Evolutionary conservation across 1,140 invertebrate genomes (phyloP).

Genomic region (Mylabris phalerata): DNA sequence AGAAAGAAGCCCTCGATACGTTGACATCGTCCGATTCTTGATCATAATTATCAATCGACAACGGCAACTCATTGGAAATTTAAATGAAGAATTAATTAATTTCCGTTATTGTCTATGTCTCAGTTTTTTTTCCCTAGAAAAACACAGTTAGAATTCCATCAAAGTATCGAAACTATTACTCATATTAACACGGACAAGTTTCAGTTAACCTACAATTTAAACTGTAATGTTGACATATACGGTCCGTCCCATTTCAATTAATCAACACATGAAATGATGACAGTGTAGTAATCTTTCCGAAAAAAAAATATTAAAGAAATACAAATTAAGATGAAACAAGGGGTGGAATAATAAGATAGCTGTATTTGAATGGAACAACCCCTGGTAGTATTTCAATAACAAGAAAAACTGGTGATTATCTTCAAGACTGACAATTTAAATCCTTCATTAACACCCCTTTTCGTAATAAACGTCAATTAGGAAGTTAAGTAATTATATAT

Average conservation of each 20-base stretch:
- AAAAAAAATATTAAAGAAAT: background rate
- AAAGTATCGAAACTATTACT: too few relatives aligned
- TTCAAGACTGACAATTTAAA: slow-evolving; percentile 28
- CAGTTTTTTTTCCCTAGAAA: background rate
- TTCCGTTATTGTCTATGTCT: too few relatives aligned
- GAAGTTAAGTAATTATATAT: slow-evolving; percentile 38
- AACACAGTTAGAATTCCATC: background rate
- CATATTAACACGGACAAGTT: background rate
- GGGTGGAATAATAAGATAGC: too few relatives aligned
- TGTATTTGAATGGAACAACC: too few relatives aligned
- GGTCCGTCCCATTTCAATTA: slow-evolving; percentile 31
- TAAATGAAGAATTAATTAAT: too few relatives aligned
- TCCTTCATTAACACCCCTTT: slow-evolving; percentile 39
- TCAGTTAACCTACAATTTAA: slow-evolving; percentile 11
- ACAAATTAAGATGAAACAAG: background rate
- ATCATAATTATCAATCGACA: too few relatives aligned
- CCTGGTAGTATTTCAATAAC: too few relatives aligned
- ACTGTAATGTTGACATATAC: slow-evolving; percentile 16
- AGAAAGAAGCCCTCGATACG: background rate
- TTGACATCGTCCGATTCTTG: too few relatives aligned
- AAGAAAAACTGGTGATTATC: slow-evolving; percentile 30
- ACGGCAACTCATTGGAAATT: too few relatives aligned
- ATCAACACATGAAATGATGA: slow-evolving; percentile 19
- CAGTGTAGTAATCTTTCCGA: too few relatives aligned
- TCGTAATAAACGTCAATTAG: slow-evolving; percentile 42